Evolutionary conservation across 2,888 invertebrate species (phyloP).

Genomic region (Trissoscelio sp.): DNA sequence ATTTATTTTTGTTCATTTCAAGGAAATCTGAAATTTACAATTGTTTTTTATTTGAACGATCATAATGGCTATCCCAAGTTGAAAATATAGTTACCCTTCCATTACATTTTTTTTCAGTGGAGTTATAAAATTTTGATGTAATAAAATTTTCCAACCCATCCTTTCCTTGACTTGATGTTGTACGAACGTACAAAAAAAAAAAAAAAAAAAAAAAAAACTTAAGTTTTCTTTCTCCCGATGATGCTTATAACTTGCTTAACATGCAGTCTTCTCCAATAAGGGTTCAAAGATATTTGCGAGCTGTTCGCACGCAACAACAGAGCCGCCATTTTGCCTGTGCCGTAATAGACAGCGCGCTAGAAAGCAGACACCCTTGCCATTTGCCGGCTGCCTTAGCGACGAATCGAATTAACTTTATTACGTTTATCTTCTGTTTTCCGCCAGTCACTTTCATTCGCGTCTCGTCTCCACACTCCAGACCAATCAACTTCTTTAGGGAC

Average conservation of each 20-base stretch:
- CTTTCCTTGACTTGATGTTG: too few species aligned
- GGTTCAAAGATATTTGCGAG: constrained; percentile 49
- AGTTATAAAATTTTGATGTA: too few species aligned
- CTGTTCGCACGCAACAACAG: constrained; percentile 70
- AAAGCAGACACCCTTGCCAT: constrained; percentile 77
- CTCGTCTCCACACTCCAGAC: constrained; percentile 57
- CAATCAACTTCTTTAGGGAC: constrained; percentile 63
- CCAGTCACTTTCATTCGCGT: constrained; percentile 74
- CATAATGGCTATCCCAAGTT: too few species aligned
- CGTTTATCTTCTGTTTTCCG: constrained; percentile 81
- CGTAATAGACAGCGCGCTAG: constrained; percentile 79
- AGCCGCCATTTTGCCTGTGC: constrained; percentile 76
- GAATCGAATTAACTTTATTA: constrained; percentile 83
- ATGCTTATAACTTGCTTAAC: constrained; percentile 4
- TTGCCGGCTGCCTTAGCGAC: constrained; percentile 71
- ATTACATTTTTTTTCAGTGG: too few species aligned
- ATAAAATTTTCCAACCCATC: too few species aligned
- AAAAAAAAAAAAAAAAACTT: too few species aligned
- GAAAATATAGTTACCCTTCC: too few species aligned
- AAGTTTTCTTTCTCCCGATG: too few species aligned
- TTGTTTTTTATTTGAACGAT: too few species aligned
- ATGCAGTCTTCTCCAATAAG: constrained; percentile 47
- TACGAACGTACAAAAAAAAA: too few species aligned
- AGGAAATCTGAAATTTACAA: too few species aligned
- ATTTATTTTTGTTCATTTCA: too few species aligned